Conservation (phyloP, 2,797 vertebrate genomes). For the Mus spretus region DNA sequence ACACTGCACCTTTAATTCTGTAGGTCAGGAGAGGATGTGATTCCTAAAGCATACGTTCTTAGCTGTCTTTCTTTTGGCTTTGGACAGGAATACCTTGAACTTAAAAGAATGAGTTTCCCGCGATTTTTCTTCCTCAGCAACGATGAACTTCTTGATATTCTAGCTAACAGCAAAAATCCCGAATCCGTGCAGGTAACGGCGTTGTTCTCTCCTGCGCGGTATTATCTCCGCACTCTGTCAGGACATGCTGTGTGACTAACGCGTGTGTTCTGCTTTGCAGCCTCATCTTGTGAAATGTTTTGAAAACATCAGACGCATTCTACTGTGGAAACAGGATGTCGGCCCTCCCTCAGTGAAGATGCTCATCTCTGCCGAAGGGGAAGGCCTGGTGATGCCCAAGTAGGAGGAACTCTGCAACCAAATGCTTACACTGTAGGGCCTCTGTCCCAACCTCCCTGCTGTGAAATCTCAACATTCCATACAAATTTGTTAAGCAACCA, state of each 20-base stretch:
- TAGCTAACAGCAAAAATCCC: conserved; percentile 85
- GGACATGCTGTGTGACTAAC: conserved; percentile 34
- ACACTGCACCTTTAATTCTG: neutral
- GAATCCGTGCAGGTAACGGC: conserved; percentile 85
- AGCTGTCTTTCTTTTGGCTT: conserved; percentile 64
- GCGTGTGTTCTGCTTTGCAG: conserved; percentile 75
- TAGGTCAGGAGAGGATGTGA: neutral
- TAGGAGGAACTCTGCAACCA: conserved; percentile 62
- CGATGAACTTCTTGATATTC: conserved; percentile 86
- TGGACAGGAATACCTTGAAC: conserved; percentile 88
- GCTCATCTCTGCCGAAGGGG: conserved; percentile 88
- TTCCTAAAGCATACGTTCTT: neutral
- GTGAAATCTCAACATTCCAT: neutral
- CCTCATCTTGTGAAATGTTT: conserved; percentile 88
- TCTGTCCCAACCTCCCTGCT: neutral
- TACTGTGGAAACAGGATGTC: conserved; percentile 83
- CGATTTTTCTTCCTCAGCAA: conserved; percentile 90
- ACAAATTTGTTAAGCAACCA: neutral
- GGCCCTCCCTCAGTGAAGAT: conserved; percentile 84
- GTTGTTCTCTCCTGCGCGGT: no score
- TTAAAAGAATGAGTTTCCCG: conserved; percentile 88
- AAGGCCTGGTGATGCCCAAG: conserved; percentile 86
- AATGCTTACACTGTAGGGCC: neutral
- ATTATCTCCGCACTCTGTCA: neutral
- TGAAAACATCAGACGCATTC: conserved; percentile 85